Evolutionary conservation across 2,113 vertebrate genomes (phyloP).

Genomic region (Piaya cayana): DNA sequence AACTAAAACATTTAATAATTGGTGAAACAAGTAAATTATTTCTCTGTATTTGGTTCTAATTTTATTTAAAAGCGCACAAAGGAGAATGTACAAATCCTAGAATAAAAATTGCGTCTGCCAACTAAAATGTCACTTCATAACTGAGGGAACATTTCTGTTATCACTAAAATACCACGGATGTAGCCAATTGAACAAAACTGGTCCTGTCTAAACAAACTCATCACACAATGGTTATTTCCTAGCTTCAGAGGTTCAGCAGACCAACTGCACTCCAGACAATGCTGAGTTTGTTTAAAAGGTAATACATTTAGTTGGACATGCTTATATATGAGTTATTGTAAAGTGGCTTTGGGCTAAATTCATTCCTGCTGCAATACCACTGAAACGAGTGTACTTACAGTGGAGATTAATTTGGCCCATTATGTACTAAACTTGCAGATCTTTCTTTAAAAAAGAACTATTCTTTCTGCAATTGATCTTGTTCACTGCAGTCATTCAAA

Average conservation of each 20-base stretch:
- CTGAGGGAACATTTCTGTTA: conserved; percentile 49
- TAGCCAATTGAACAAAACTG: conserved; percentile 66
- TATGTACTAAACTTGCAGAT: conserved; percentile 54
- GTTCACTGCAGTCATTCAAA: conserved; percentile 33
- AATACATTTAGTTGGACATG: conserved; percentile 34
- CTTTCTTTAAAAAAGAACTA: conserved; percentile 56
- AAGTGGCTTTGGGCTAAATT: conserved; percentile 36
- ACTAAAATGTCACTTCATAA: conserved; percentile 22
- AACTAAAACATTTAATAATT: neutral
- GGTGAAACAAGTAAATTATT: neutral
- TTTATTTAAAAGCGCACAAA: neutral
- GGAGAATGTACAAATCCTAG: neutral
- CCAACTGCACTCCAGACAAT: conserved; percentile 42
- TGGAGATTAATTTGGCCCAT: conserved; percentile 46
- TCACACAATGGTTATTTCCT: conserved; percentile 47
- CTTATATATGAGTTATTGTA: conserved; percentile 52
- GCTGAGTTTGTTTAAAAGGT: conserved; percentile 63
- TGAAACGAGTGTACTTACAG: conserved; percentile 8
- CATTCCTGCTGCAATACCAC: neutral
- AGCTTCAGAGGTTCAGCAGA: conserved; percentile 47
- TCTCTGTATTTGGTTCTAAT: neutral
- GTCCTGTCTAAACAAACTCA: conserved; percentile 56
- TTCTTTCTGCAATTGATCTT: conserved; percentile 50
- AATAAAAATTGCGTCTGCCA: neutral
- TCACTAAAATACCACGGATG: conserved; percentile 44